Evolutionary conservation across 2,888 invertebrate species (phyloP), one percentile per base, ranked within the genome.

Genomic region (Macrophya annulata): DNA sequence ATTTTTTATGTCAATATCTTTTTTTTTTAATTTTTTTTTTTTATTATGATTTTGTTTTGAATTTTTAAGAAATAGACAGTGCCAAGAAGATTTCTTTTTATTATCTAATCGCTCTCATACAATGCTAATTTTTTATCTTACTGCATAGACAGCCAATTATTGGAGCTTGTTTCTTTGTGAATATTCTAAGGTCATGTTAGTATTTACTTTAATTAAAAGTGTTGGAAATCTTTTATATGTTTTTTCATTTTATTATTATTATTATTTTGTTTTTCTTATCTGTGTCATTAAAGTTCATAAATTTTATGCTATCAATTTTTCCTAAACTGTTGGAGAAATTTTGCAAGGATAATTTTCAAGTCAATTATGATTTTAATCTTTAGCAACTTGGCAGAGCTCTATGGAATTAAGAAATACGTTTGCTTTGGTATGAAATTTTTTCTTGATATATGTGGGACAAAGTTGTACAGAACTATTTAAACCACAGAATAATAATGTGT

Each of bases 81-180:
- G 62, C 82, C 25, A 12, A 62, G 62, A 62, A 25, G 55, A 59
- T 45, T 48, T 86, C 48, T 85, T 84, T 81, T 83, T 85, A 82
- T 84, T 87, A 87, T 87, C 86, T 85, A 84, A 85, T 86, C 87
- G 88, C 87, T 76, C 84, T 85, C 79, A 83, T 83, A 84, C 48
- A 76, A 84, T 85, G 62, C 68, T 40, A 74, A 68, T 55, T 79
- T 85, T 87, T 43, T 81, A 84, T 79, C 86, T 85, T 48, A 81
- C 68, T 82, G 68, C 72, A 82, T 72, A 85, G 76, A 59, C 45
- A 45, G 72, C 72, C 21, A 8, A 21, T 86, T 74, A 74, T 86
- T 65, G 71, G 62, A 82, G 81, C 77, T 65, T 86, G 77, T 83
- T 51, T 85, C 43, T 84, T 79, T 62, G 55, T 76, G 68, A 74